These are phyloP conservation scores for Passerina amoena DNA, from an alignment of 2,113 vertebrate species.

Conservation along the genomic window DNA sequence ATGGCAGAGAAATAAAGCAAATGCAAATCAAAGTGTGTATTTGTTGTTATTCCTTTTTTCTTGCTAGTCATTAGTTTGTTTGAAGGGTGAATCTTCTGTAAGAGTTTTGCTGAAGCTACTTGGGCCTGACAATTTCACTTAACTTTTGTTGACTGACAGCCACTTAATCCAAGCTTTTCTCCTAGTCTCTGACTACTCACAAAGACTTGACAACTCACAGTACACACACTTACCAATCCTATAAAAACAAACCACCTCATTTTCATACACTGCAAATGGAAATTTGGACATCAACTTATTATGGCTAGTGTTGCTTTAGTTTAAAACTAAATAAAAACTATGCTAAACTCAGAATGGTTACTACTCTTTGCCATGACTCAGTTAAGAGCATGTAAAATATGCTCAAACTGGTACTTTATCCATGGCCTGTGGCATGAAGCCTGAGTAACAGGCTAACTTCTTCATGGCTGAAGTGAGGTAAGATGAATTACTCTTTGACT, in stretches of 20 bases:
- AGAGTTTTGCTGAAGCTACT: not conserved
- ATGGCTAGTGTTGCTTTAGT: not conserved
- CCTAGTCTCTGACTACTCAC: not conserved
- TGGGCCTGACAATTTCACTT: not conserved
- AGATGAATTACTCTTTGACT: not conserved
- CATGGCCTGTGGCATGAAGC: not conserved
- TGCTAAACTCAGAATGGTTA: not conserved
- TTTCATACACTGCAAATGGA: not conserved
- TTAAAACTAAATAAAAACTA: not conserved
- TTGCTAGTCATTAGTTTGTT: not conserved
- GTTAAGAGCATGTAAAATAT: not conserved
- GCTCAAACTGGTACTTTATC: not conserved
- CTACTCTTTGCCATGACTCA: not conserved
- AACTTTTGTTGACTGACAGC: not conserved
- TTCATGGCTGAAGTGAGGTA: not conserved
- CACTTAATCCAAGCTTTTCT: not conserved
- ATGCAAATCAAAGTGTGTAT: accelerated
- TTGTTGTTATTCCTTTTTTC: not conserved
- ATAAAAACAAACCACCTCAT: not conserved
- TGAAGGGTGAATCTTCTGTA: not conserved
- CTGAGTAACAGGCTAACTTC: not conserved
- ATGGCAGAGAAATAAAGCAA: not conserved
- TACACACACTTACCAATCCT: not conserved
- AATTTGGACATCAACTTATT: not conserved
- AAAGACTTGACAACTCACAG: not conserved